Base-by-base conservation (phyloP, 2,888 invertebrate genomes). In the Copidosoma aretas region DNA sequence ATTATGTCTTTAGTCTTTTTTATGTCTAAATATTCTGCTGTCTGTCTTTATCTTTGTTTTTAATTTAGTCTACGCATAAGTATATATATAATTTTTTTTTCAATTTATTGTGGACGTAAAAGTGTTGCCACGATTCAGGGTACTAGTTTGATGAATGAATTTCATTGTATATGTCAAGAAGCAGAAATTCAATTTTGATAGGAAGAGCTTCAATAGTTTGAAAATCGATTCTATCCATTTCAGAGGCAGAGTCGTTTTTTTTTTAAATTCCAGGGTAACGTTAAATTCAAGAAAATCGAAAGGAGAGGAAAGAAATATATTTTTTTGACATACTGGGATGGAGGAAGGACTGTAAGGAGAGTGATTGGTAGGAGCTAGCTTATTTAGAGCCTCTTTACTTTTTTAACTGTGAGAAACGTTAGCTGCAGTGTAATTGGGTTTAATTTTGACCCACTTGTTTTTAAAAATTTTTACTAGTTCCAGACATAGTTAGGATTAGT, bases 151-250 rank as follows among this genome's bases (percentile, higher is more conserved):
- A 15, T 1, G 5, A 25, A 52, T 63, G 57, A 19, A 67, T 57
- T 43, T 62, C 49, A 52, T 68, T 68, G 17, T 24, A 68, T 10
- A 68, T 63, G 41, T 63, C 63, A 1, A 68, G 25, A 4, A 68
- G 60, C 21, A 63, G 2, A 1, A 59, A 21, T 24, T 64, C 58
- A 21, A 56, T 53, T 52, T 8, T 59, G 3, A 58, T 14, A 1
- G 68, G 63, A 8, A 68, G 22, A 10, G n/a, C 32, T 22, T 53
- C 19, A 10, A 68, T 4, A 24, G 52, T 51, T 17, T 54, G 17
- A 39, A 59, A 68, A 21, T 60, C 60, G n/a, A 68, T 68, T 1
- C 64, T 57, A 60, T 60, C 64, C 10, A 60, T 25, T 12, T 60
- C 68, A 10, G 68, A 54, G 41, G 57, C 8, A 41, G 58, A 41